Percentiles rank a stretch among this genome's conserved stretches.
Conservation (phyloP, 2,113 vertebrate genomes). For the Centropus unirufus region DNA sequence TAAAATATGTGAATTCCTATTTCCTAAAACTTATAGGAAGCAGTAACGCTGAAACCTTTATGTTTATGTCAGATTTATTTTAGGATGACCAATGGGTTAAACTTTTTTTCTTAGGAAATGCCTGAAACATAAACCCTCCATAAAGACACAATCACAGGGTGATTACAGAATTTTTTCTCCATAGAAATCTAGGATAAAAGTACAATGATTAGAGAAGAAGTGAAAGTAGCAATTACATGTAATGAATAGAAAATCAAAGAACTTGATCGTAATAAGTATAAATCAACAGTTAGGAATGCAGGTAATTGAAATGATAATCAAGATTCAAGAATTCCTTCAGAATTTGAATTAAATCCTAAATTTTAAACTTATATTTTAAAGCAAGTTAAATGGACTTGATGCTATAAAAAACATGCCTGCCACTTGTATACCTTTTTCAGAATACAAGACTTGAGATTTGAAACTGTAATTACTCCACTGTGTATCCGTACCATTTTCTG, state of each 20-base stretch:
- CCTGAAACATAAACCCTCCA: background rate
- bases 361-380: background rate
- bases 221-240: background rate
- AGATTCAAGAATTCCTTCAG: background rate
- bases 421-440: background rate
- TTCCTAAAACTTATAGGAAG: background rate
- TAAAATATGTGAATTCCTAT: background rate
- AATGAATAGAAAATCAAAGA: constrained; percentile 35
- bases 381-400: background rate
- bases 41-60: background rate
- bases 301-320: constrained; percentile 42
- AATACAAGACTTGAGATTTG: background rate
- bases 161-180: background rate
- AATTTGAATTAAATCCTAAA: constrained; percentile 2
- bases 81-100: background rate
- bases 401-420: background rate
- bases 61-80: background rate
- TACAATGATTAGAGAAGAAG: background rate
- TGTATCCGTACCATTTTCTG: background rate
- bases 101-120: background rate
- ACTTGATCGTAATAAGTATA: background rate
- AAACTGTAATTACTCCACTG: background rate
- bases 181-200: background rate
- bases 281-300: constrained; percentile 7
- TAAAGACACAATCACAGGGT: background rate